Conservation (phyloP, 1,140 invertebrate species). For the Marisa cornuarietis region DNA sequence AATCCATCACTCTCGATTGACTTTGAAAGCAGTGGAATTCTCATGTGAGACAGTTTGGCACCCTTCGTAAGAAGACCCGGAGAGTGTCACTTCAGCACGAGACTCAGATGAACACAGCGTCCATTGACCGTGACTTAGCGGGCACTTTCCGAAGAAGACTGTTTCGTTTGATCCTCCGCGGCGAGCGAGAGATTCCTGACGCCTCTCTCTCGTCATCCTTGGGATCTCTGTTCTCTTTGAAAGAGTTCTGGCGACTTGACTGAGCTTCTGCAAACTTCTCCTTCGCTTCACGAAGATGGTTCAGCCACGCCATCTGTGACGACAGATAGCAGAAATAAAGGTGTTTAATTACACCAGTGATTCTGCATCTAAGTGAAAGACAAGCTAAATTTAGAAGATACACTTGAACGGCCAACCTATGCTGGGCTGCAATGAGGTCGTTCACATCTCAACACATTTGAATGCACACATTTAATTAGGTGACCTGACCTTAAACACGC, state of each 20-base stretch:
- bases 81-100: too few relatives aligned
- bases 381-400: not conserved
- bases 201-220: constrained; percentile 12
- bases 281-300: constrained; percentile 69
- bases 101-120: constrained; percentile 39
- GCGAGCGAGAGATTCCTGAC: constrained; percentile 12
- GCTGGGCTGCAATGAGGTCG: too few relatives aligned
- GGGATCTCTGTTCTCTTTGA: constrained; percentile 36
- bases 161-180: constrained; percentile 13
- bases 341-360: not conserved
- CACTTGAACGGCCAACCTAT: too few relatives aligned
- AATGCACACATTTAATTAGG: too few relatives aligned
- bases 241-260: constrained; percentile 30
- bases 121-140: constrained; percentile 41
- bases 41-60: not conserved
- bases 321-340: constrained; percentile 23
- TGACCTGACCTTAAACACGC: too few relatives aligned
- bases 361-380: not conserved
- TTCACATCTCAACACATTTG: too few relatives aligned
- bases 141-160: constrained; percentile 26
- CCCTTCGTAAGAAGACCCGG: not conserved
- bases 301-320: constrained; percentile 68
- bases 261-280: constrained; percentile 68
- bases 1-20: too few relatives aligned
- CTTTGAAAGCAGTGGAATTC: not conserved